Percentiles rank a stretch among this genome's conserved stretches.
These are phyloP conservation scores for Narcine bancroftii DNA, from an alignment of 2,113 vertebrate species.

Conservation along the genomic window DNA sequence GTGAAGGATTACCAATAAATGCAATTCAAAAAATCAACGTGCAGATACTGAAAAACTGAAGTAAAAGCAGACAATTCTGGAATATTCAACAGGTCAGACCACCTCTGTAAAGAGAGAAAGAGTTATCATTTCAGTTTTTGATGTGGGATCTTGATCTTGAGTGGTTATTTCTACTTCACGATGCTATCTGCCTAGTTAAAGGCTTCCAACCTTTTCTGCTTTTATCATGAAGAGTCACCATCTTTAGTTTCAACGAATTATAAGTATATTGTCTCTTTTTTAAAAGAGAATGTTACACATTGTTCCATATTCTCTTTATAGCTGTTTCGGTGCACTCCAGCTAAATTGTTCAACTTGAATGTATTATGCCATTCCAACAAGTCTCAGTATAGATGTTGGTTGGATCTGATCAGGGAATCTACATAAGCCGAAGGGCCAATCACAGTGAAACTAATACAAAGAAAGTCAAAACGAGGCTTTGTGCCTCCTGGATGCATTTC, in stretches of 20 bases:
- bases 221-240: too few species aligned
- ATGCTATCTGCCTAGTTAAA: too few species aligned
- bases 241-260: neutral
- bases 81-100: too few species aligned
- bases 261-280: neutral
- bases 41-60: too few species aligned
- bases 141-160: too few species aligned
- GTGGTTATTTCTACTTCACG: too few species aligned
- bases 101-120: too few species aligned
- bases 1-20: neutral
- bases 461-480: neutral
- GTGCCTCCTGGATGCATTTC: neutral
- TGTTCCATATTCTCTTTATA: neutral
- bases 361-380: neutral
- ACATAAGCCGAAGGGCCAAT: neutral
- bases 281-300: neutral
- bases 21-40: too few species aligned
- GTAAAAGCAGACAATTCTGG: too few species aligned
- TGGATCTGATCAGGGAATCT: neutral
- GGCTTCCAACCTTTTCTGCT: too few species aligned
- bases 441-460: neutral
- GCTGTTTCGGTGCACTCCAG: neutral
- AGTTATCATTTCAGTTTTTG: too few species aligned
- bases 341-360: neutral
- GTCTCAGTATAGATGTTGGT: neutral